These are phyloP conservation scores for Stegodyphus mimosarum DNA, from an alignment of 1,140 invertebrate species.

Conservation along the genomic window DNA sequence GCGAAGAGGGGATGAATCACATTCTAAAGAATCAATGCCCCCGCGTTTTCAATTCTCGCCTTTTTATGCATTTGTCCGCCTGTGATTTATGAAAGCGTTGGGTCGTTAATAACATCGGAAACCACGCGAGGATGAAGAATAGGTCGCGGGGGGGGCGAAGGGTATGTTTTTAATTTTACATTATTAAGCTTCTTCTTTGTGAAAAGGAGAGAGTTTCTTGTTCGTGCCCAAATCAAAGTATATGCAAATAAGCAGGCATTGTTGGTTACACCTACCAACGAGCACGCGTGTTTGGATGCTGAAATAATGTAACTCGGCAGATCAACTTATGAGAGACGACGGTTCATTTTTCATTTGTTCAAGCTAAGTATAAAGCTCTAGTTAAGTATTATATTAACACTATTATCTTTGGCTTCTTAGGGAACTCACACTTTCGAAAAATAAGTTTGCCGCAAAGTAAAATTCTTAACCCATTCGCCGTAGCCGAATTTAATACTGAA, in stretches of 20 bases:
- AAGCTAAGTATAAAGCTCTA: too few relatives aligned
- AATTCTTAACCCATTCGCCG: too few relatives aligned
- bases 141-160: not conserved
- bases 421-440: too few relatives aligned
- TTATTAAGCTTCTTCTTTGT: not conserved
- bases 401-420: too few relatives aligned
- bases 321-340: too few relatives aligned
- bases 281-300: too few relatives aligned
- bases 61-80: conserved; percentile 32
- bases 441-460: too few relatives aligned
- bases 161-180: conserved; percentile 26
- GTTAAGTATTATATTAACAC: too few relatives aligned
- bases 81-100: conserved; percentile 36
- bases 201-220: not conserved
- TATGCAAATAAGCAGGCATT: not conserved
- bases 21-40: conserved; percentile 12
- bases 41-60: conserved; percentile 11
- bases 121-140: not conserved
- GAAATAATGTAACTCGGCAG: too few relatives aligned
- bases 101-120: conserved; percentile 41
- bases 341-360: too few relatives aligned
- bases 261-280: not conserved
- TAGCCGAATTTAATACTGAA: too few relatives aligned
- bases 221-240: not conserved
- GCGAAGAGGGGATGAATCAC: conserved; percentile 20